Evolutionary conservation across 2,113 vertebrate genomes (phyloP).

Genomic region (Oreochromis spilurus): DNA sequence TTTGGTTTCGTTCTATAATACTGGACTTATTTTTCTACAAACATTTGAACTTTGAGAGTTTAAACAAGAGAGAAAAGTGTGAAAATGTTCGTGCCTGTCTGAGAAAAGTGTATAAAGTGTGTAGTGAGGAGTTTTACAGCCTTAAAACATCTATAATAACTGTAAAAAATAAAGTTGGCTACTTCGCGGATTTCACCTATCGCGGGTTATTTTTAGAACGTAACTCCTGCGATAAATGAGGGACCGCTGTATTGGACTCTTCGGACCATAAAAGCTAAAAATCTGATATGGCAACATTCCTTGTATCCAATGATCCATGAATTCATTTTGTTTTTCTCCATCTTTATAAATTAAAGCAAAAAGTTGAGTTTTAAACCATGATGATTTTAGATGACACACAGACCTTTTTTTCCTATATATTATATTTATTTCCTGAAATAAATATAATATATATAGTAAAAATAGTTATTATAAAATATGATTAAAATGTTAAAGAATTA

Average conservation of each 20-base stretch:
- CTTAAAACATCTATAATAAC: background rate
- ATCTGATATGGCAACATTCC: background rate
- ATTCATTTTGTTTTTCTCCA: background rate
- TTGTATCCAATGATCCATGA: background rate
- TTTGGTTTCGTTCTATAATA: background rate
- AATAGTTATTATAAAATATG: background rate
- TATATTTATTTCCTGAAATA: background rate
- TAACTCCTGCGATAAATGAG: background rate
- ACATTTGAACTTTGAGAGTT: background rate
- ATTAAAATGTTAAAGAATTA: background rate
- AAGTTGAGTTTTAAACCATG: background rate
- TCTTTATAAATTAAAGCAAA: background rate
- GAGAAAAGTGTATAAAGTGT: background rate
- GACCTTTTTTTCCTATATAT: background rate
- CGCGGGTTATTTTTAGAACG: background rate
- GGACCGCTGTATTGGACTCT: background rate
- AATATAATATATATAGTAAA: background rate
- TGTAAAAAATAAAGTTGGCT: background rate
- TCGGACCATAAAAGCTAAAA: background rate
- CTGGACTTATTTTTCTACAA: background rate
- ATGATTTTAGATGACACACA: background rate
- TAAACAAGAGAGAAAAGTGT: background rate
- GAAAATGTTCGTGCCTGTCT: background rate
- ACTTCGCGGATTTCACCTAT: background rate
- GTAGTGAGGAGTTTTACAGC: background rate